Evolutionary conservation across 2,888 invertebrate species (phyloP).

Genomic region (Stenchaetothrips biformis): DNA sequence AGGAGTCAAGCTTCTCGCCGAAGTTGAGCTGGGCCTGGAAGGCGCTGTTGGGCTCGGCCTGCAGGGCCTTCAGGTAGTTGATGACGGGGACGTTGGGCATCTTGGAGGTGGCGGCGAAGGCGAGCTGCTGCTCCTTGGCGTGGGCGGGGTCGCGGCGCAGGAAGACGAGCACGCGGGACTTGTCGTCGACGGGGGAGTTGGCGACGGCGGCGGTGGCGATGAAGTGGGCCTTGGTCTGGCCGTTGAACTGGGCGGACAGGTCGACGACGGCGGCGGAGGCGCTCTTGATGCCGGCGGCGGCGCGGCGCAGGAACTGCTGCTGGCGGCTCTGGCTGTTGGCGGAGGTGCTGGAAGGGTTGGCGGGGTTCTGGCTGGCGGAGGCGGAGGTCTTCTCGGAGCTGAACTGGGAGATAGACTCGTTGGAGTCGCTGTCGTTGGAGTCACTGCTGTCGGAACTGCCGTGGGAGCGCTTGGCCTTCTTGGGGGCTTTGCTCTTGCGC

Average conservation of each 20-base stretch:
- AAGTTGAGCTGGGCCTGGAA: slow-evolving; percentile 49
- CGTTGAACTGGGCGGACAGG: slow-evolving; percentile 53
- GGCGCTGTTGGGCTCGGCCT: slow-evolving; percentile 50
- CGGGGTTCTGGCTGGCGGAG: slow-evolving; percentile 32
- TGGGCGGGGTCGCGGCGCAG: slow-evolving; percentile 46
- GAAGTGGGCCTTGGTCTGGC: slow-evolving; percentile 51
- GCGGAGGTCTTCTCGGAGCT: slow-evolving; percentile 37
- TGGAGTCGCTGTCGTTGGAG: too few relatives aligned
- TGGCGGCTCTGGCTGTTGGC: slow-evolving; percentile 50
- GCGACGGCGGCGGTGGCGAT: slow-evolving; percentile 53
- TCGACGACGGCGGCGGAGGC: slow-evolving; percentile 53
- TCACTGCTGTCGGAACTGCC: too few relatives aligned
- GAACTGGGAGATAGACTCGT: too few relatives aligned
- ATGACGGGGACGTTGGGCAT: slow-evolving; percentile 52
- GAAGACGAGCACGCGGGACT: slow-evolving; percentile 51
- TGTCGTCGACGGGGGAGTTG: slow-evolving; percentile 54
- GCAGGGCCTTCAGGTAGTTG: slow-evolving; percentile 53
- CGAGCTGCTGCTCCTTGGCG: slow-evolving; percentile 48
- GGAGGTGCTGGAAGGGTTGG: not conserved
- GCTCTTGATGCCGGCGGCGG: slow-evolving; percentile 52
- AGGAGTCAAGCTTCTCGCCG: slow-evolving; percentile 48
- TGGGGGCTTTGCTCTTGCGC: too few relatives aligned
- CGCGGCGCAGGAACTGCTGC: slow-evolving; percentile 52
- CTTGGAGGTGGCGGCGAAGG: slow-evolving; percentile 47
- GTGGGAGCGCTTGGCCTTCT: slow-evolving; percentile 29